A percentile compares a stretch with the other conserved stretches of the same genome.
Evolutionary conservation across 2,113 vertebrate species (phyloP).

Genomic region (Natator depressus): DNA sequence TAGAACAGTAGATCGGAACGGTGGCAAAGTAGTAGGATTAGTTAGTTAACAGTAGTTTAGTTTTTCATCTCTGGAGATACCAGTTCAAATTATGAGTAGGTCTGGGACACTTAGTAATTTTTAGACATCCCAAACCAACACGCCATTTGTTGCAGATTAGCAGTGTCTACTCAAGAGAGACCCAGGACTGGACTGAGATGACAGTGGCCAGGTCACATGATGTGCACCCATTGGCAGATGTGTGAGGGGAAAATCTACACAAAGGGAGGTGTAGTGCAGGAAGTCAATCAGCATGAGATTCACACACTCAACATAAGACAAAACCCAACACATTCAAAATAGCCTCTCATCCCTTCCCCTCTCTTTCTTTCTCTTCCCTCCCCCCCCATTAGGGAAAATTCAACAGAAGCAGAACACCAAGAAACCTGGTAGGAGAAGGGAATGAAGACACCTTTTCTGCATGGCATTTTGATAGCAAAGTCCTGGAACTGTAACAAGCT

Average conservation of each 20-base stretch:
- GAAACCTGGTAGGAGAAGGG: background rate
- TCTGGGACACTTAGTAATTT: background rate
- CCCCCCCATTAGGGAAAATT: background rate
- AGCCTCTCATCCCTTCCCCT: background rate
- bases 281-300: background rate
- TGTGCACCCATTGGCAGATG: rapidly evolving
- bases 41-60: rapidly evolving
- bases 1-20: background rate
- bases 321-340: background rate
- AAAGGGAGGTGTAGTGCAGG: background rate
- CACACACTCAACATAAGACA: background rate
- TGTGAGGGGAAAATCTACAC: background rate
- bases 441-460: background rate
- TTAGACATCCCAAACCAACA: background rate
- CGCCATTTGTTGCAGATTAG: rapidly evolving
- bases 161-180: rapidly evolving
- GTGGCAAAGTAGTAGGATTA: background rate
- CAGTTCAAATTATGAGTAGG: background rate
- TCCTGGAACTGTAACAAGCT: rapidly evolving
- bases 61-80: background rate
- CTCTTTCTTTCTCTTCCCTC: background rate
- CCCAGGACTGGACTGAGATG: background rate
- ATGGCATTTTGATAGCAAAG: background rate
- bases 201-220: background rate
- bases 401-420: background rate